A percentile compares a stretch with the other conserved stretches of the same genome.
Conservation (phyloP, 2,888 invertebrate species). For the Leptopterna dolabrata region DNA sequence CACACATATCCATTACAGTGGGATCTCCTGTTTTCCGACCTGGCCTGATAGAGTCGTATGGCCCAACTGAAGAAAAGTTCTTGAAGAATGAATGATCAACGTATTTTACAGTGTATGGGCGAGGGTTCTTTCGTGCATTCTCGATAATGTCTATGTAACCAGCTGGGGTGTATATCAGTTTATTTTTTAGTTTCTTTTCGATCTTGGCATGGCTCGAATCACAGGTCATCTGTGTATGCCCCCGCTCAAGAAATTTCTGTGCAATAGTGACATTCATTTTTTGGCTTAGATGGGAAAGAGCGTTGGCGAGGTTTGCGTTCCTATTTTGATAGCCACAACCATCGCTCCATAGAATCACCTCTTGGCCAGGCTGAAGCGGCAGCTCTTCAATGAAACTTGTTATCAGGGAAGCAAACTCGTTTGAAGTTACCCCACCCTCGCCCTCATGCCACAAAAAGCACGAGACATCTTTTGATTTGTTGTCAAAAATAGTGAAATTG, state of each 20-base stretch:
- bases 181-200: no score
- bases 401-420: constrained; percentile 40
- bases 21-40: no score
- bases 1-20: no score
- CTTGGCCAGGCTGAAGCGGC: not conserved
- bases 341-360: constrained; percentile 61
- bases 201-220: no score
- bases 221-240: no score
- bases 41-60: no score
- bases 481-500: constrained; percentile 55
- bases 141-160: no score
- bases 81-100: no score
- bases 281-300: constrained; percentile 60
- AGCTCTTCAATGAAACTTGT: not conserved
- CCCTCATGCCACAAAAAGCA: constrained; percentile 68
- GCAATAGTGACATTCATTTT: constrained; percentile 60
- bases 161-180: no score
- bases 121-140: no score
- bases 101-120: no score
- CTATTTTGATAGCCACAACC: constrained; percentile 31
- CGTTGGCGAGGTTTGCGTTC: constrained; percentile 60
- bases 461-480: constrained; percentile 70
- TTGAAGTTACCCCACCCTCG: constrained; percentile 53
- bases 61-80: no score
- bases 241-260: constrained; percentile 64